Base-by-base conservation (phyloP, 2,113 vertebrate genomes). In the Mesoclemmys tuberculata region DNA sequence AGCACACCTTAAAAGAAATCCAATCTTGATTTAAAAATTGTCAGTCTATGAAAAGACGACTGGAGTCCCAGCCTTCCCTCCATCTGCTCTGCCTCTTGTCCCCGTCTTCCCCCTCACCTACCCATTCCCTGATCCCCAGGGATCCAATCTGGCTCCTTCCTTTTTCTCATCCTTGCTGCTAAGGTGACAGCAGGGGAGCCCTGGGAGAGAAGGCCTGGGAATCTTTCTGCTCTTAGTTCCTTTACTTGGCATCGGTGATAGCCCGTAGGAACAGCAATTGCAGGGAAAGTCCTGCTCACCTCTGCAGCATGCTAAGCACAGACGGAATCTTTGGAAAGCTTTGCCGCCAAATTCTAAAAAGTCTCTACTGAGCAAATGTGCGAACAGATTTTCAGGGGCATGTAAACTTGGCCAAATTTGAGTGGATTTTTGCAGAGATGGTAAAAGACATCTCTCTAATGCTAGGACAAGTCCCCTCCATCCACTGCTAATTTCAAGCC, bases 371-470 rank as follows among this genome's bases (percentile, higher is more conserved):
- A 41, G 22, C 41, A 44, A 75, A 75, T 26, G 68, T 83, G 58
- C 75, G 31, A 31, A 88, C 5, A 81, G 80, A 87, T 89, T 87
- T 92, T 14, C 48, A 90, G 88, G 89, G 95, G 83, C 46, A 91
- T 79, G 92, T 41, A 24, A 1, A 74, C 24, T 2, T 55, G 55
- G 93, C 92, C 80, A 91, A 44, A 75, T 75, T 44, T 68, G 61
- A 68, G 16, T 4, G 2, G 21, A 18, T 19, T 68, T 31, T 75
- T 44, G 38, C 41, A 44, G 38, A 44, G 71, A 41, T 24, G 19
- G 38, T 38, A 38, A 74, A 41, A 74, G 21, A 18, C 22, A 6
- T 41, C 24, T 74, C 71, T 31, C 16, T 3, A 64, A 35, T 64
- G 29, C 31, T 8, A 64, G 31, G 61, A 64, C 10, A 26, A 2